phyloP scores from a whole-genome alignment of 2,113 vertebrate genomes.

The Urocolius indicus region DNA sequence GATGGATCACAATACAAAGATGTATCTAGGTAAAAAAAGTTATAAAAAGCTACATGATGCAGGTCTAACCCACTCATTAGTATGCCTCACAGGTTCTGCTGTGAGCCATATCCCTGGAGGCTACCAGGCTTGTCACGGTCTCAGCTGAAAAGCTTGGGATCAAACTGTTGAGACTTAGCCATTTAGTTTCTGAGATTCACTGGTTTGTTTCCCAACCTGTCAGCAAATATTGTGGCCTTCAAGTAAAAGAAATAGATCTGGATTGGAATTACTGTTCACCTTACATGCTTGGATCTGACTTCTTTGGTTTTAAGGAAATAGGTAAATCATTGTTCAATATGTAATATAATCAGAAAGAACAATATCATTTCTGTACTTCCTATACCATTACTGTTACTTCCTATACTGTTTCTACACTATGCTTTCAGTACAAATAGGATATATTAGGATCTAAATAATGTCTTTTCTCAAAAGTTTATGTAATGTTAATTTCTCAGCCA shows the following conservation, averaged over 20 bases:
- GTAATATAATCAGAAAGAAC: not conserved
- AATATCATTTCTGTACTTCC: not conserved
- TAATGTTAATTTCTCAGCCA: not conserved
- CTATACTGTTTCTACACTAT: not conserved
- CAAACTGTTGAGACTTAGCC: not conserved
- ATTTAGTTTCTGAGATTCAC: not conserved
- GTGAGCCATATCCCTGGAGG: not conserved
- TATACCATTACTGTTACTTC: not conserved
- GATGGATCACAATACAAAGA: conserved; percentile 6
- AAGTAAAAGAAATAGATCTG: not conserved
- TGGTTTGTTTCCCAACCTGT: conserved; percentile 1
- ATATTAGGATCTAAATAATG: not conserved
- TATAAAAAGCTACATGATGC: not conserved
- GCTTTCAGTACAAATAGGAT: not conserved
- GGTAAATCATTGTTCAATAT: not conserved
- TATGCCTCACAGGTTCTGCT: not conserved
- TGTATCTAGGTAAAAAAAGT: not conserved
- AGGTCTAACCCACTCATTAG: not conserved
- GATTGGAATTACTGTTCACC: not conserved
- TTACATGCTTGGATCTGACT: not conserved
- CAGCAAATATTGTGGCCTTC: conserved; percentile 6
- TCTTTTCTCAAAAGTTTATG: not conserved
- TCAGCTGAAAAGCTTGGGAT: conserved; percentile 38
- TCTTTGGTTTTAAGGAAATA: not conserved
- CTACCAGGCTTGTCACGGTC: not conserved